Evolutionary conservation across 2,888 invertebrate species (phyloP), one percentile per base, ranked within the genome.

Genomic region (Sarcophaga variegata): DNA sequence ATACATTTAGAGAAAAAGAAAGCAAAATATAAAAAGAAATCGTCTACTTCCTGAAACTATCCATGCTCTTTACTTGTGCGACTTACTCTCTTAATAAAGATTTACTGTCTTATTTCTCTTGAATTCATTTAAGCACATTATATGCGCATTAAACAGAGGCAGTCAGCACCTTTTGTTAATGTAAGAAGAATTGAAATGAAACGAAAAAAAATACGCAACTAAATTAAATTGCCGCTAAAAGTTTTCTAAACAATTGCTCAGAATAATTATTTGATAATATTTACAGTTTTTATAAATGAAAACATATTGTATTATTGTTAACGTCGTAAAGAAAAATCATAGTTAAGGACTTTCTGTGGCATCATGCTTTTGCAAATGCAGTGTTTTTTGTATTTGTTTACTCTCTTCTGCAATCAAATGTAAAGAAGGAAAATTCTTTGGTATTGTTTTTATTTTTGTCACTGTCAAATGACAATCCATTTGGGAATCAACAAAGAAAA

Each of bases 1-100:
- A 49, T 47, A 60, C 1, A 60, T 70, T 70, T 27, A 62, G 10
- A 75, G 70, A 54, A 54, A 54, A 54, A 54, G 10, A 54, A 54
- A 54, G 14, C 49, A 49, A 49, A 49, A 49, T 2, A 14, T 11
- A 49, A 54, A 54, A 54, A 54, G 17, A 17, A 54, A 54, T 54
- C 17, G 17, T 17, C 54, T 54, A 54, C 81, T 84, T 83, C 81
- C 84, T 83, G 81, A 75, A 84, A 66, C 74, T 2, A 45, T 59
- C 20, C 25, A 81, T 71, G 60, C 72, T 70, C 70, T 82, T 37
- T 64, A 37, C 4, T 22, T 37, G 22, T 4, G 25, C 54, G 17
- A 64, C 10, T 17, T 81, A 69, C 85, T 82, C 81, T 86, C 81
- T 78, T 77, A 14, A 17, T 54, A 74, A 37, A 54, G 4, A 47